Evolutionary conservation across 2,888 invertebrate species (phyloP), one percentile per base, ranked within the genome.

Genomic region (Lapara coniferarum): DNA sequence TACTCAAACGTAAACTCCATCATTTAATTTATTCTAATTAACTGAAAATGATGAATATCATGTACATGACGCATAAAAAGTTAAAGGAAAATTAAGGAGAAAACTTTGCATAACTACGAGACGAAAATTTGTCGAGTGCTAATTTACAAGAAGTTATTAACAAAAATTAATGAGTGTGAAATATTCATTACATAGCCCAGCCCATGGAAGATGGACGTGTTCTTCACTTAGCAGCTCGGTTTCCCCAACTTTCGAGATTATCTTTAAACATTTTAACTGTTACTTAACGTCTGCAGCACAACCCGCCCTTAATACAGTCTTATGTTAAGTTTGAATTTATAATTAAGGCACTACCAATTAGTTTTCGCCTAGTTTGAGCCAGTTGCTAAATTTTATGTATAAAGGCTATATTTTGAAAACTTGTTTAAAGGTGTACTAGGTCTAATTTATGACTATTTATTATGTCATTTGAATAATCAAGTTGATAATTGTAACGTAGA

Each of bases 311-410:
- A 67, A 71, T 68, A 71, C 70, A 71, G 69, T 71, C 70, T 71
- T 52, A 67, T 75, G 72, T 72, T 77, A 70, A 74, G 70, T 69
- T 78, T 67, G 72, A 77, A 79, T 79, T 74, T 74, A 75, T 81
- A 79, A 81, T 81, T 77, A 75, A 75, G 56, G 70, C 70, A 71
- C 71, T 53, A 73, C 71, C 78, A 79, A 83, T 85, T 83, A 84
- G 78, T 81, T 85, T 84, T 83, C 80, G 82, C 79, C 79, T 79
- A 79, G 79, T 79, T 83, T 75, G 71, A 75, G 74, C 67, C 71
- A 66, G 75, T 78, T 78, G 75, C 77, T 74, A 79, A 83, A 85
- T 81, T 80, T 80, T 69, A 72, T 58, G 70, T 71, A 75, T 74
- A 72, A 75, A 78, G 75, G 75, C 74, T 74, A 76, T 78, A 75